Base-by-base conservation (phyloP, 2,113 vertebrate genomes). In the Saguinus imperator region DNA sequence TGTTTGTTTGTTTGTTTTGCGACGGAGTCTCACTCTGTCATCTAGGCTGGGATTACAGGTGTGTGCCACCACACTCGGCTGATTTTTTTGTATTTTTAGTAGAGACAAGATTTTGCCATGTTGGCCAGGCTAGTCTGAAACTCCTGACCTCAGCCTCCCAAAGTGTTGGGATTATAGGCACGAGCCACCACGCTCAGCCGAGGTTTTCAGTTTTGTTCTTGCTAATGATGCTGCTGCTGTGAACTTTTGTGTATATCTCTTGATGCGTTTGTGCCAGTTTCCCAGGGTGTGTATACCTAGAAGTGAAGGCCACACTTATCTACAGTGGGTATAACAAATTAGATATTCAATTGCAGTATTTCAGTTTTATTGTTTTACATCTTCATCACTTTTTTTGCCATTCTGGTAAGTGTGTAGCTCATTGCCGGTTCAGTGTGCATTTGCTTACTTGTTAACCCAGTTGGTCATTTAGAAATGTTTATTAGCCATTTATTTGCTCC, bases 391-490 rank as follows among this genome's bases (percentile, higher is more conserved):
- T 93, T 37, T 64, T 76, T 87, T 45, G 9, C n/a, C 20, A 20
- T 93, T 82, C 21, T 64, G 23, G 1, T 68, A 43, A 21, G 10
- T 40, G 3, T 91, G 5, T 61, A 40, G 50, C 27, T 87, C 21
- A 40, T 40, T 86, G 16, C 40, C 37, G 1, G 68, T 57, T 61
- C 20, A 40, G 16, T 29, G 91, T 66, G 40, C 32, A 87, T 45
- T 82, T 90, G 8, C 35, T 35, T 90, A 37, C 35, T 55, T 88
- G 35, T 70, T 64, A 72, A 52, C 81, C 12, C 50, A 37, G 37
- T 50, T 76, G 55, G 37, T 18, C 35, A 73, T 79, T 82, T 55
- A 72, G 80, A 75, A 81, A 14, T 94, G 45, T 88, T 91, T 52
- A 27, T 55, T 92, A 72, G 27, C 23, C 14, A 7, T 79, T 91